Conservation (phyloP, 2,797 vertebrate genomes). For the Microtus agrestis region DNA sequence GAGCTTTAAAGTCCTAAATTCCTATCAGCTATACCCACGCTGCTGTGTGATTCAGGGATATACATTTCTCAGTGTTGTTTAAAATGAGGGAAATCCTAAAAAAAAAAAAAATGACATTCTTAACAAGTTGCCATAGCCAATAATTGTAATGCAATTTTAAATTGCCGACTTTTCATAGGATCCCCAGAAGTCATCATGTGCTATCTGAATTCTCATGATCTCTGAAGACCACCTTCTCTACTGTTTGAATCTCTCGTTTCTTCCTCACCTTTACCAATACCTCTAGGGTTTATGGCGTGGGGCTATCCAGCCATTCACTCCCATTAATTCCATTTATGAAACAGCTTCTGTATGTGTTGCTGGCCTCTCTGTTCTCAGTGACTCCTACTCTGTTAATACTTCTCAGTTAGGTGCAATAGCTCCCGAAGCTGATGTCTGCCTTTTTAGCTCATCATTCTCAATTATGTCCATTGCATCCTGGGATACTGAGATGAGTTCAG, state of each 20-base stretch:
- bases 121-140: background rate
- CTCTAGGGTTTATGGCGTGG: background rate
- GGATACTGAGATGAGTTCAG: slow-evolving; percentile 14
- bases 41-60: background rate
- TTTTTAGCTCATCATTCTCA: slow-evolving; percentile 19
- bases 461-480: background rate
- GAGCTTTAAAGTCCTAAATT: slow-evolving; percentile 25
- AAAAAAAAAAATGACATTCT: background rate
- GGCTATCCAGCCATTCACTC: background rate
- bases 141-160: background rate
- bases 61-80: background rate
- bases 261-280: background rate
- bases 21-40: background rate
- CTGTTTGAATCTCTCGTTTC: slow-evolving; percentile 47
- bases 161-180: background rate
- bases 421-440: background rate
- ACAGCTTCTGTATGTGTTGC: slow-evolving; percentile 43
- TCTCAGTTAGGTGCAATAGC: background rate
- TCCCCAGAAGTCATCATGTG: background rate
- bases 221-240: background rate
- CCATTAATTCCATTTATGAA: slow-evolving; percentile 10
- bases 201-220: background rate
- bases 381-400: background rate
- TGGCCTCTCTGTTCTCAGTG: background rate
- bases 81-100: slow-evolving; percentile 44